Percentiles rank a stretch among this genome's conserved stretches.
Evolutionary conservation across 1,140 invertebrate genomes (phyloP).

Genomic region (Globodera ellingtonae): DNA sequence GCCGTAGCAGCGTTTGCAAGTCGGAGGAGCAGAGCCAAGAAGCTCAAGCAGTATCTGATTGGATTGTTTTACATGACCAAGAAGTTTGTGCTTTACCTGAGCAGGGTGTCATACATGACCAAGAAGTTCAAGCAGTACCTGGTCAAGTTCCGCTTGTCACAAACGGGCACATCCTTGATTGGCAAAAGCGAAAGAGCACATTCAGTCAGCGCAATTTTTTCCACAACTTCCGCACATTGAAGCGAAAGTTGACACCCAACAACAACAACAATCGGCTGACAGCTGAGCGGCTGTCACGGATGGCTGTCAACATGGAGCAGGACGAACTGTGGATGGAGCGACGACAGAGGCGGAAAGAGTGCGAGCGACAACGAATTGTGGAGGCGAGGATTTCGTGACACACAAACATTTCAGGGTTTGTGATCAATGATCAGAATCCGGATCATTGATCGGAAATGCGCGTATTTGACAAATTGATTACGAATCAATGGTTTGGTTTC

Average conservation of each 20-base stretch:
- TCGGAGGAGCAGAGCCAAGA: too few species aligned
- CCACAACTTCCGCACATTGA: neutral
- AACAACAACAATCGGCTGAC: slow-evolving; percentile 4
- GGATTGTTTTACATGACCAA: too few species aligned
- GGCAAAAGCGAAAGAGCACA: neutral
- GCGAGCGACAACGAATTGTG: slow-evolving; percentile 17
- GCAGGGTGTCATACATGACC: too few species aligned
- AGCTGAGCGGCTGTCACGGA: slow-evolving; percentile 2
- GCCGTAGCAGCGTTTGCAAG: too few species aligned
- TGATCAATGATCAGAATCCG: too few species aligned
- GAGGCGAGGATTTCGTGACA: slow-evolving; percentile 2
- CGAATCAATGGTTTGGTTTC: neutral
- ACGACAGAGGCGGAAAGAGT: neutral
- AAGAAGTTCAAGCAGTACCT: neutral
- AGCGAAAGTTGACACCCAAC: neutral
- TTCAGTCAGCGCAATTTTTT: neutral
- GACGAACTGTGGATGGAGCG: slow-evolving; percentile 12
- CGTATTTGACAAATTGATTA: neutral
- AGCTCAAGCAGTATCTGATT: too few species aligned
- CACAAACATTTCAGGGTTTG: neutral
- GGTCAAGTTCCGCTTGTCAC: too few species aligned
- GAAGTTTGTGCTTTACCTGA: too few species aligned
- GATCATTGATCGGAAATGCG: too few species aligned
- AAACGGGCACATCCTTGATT: too few species aligned
- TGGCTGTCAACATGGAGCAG: neutral